Conservation (phyloP, 92 coral and sea anemone species). For the Phymanthus crucifer region DNA sequence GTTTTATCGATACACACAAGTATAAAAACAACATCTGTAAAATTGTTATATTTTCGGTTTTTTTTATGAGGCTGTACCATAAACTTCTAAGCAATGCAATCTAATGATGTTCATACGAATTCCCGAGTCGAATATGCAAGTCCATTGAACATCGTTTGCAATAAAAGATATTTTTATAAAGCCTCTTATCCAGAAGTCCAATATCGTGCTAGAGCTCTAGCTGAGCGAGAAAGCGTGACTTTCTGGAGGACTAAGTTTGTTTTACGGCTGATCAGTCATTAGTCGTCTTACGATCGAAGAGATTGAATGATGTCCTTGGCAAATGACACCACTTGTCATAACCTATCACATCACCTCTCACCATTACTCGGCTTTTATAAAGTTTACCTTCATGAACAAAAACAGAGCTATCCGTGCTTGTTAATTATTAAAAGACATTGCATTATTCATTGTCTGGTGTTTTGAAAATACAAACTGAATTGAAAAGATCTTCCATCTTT, state of each 20-base stretch:
- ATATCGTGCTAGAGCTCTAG: too few relatives aligned
- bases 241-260: not conserved
- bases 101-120: too few relatives aligned
- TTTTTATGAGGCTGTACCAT: too few relatives aligned
- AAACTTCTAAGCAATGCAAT: too few relatives aligned
- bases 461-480: not conserved
- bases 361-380: not conserved
- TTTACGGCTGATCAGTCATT: slow-evolving; percentile 5
- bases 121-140: too few relatives aligned
- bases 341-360: not conserved
- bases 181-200: not conserved
- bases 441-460: slow-evolving; percentile 5
- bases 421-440: not conserved
- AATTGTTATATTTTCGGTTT: too few relatives aligned
- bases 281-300: not conserved
- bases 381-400: slow-evolving; percentile 2
- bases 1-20: too few relatives aligned
- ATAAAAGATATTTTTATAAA: too few relatives aligned
- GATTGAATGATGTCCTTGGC: not conserved
- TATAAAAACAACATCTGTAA: too few relatives aligned
- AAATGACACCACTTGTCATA: slow-evolving; percentile 1
- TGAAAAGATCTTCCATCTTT: slow-evolving; percentile 1
- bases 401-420: not conserved
- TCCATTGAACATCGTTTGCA: too few relatives aligned
- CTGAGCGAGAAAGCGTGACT: slow-evolving; percentile 8